These are phyloP conservation scores for Huso huso DNA, from an alignment of 2,797 vertebrate genomes.

Conservation along the genomic window DNA sequence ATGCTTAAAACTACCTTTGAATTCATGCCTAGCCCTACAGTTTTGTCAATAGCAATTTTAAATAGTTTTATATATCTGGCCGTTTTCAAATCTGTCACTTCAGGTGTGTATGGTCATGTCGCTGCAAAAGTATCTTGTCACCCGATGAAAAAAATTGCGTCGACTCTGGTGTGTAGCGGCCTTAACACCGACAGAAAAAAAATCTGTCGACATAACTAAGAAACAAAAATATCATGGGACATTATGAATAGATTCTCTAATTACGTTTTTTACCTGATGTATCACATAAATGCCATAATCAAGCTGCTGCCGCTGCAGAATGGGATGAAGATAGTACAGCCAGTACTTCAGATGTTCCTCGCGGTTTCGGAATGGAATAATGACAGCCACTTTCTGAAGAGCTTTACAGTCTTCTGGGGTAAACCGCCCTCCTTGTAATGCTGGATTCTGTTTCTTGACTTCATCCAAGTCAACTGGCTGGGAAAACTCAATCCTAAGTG, in stretches of 20 bases:
- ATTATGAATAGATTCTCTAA: no score
- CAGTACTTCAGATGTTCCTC: conserved; percentile 92
- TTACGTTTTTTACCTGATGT: conserved; percentile 70
- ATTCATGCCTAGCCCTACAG: no score
- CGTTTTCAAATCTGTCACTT: no score
- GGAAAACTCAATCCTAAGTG: conserved; percentile 58
- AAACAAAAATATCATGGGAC: not conserved
- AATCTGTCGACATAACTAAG: not conserved
- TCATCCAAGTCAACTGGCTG: conserved; percentile 60
- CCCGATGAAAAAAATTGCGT: no score
- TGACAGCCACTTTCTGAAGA: conserved; percentile 84
- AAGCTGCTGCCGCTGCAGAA: conserved; percentile 85
- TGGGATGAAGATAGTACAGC: conserved; percentile 87
- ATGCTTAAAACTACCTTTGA: no score
- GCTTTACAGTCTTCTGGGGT: conserved; percentile 68
- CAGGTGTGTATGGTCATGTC: no score
- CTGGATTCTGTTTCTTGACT: conserved; percentile 56
- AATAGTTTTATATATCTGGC: no score
- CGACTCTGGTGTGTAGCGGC: no score
- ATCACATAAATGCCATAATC: conserved; percentile 90
- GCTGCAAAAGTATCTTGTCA: no score
- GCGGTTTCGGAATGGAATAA: conserved; percentile 87
- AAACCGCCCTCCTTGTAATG: conserved; percentile 60
- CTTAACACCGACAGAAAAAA: no score
- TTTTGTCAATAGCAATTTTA: no score